Conservation (phyloP, 1,140 invertebrate genomes). For the Orchesella cincta region DNA sequence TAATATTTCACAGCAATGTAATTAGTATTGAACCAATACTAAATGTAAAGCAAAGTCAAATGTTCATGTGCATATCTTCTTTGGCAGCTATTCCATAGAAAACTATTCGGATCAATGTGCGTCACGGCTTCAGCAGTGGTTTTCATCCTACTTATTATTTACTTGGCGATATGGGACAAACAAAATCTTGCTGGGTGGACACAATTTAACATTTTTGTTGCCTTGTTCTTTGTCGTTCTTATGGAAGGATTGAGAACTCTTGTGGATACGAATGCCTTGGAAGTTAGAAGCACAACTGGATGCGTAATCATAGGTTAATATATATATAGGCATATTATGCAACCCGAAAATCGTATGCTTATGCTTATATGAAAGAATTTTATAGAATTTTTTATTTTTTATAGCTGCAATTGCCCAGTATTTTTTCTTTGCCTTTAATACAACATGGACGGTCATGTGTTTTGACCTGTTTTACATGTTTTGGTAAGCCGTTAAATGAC, state of each 20-base stretch:
- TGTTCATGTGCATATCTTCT: not conserved
- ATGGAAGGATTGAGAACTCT: conserved; percentile 37
- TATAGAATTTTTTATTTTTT: conserved; percentile 26
- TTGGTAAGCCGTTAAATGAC: conserved; percentile 28
- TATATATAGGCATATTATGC: no score
- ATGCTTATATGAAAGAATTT: not conserved
- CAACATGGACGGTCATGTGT: conserved; percentile 39
- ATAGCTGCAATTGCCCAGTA: conserved; percentile 37
- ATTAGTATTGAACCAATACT: no score
- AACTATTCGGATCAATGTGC: conserved; percentile 17
- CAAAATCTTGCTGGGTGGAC: conserved; percentile 38
- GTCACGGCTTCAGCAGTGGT: conserved; percentile 15
- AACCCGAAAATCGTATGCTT: not conserved
- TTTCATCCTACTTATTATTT: conserved; percentile 23
- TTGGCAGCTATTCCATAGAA: conserved; percentile 11
- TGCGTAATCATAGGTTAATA: conserved; percentile 34
- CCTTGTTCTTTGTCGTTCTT: conserved; percentile 34
- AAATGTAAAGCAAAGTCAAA: no score
- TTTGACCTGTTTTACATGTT: conserved; percentile 38
- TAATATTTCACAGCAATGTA: no score
- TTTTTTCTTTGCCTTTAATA: conserved; percentile 40
- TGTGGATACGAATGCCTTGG: conserved; percentile 22
- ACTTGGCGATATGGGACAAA: conserved; percentile 31
- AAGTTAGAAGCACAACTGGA: conserved; percentile 8
- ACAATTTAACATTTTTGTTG: conserved; percentile 37